Evolutionary conservation across 2,888 invertebrate species (phyloP).

Genomic region (Acrocyrtus sp.): DNA sequence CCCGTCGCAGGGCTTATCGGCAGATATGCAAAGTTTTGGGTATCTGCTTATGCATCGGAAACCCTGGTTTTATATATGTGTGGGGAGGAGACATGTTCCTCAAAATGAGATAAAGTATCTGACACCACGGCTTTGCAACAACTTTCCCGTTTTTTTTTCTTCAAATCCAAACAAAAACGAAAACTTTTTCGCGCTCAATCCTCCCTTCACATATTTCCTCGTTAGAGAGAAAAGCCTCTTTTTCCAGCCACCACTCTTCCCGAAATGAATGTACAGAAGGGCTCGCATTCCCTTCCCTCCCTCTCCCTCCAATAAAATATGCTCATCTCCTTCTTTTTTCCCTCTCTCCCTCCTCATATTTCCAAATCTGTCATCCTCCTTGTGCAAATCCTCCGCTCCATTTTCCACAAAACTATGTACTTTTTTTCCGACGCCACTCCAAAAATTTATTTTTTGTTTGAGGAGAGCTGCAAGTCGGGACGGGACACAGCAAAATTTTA

Average conservation of each 20-base stretch:
- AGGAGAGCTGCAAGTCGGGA: too few relatives aligned
- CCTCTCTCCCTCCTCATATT: constrained; percentile 57
- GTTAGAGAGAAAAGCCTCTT: background rate
- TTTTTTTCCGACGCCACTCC: constrained; percentile 29
- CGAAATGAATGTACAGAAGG: background rate
- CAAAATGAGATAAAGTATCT: too few relatives aligned
- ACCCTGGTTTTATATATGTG: too few relatives aligned
- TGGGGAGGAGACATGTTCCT: too few relatives aligned
- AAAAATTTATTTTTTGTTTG: too few relatives aligned
- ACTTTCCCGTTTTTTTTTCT: too few relatives aligned
- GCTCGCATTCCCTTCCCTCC: background rate
- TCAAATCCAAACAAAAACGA: background rate
- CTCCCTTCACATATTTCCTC: constrained; percentile 33
- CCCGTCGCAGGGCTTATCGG: too few relatives aligned
- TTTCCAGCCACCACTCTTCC: background rate
- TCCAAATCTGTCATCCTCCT: constrained; percentile 63
- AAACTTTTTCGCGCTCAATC: background rate
- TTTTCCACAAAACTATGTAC: constrained; percentile 30
- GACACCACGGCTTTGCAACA: too few relatives aligned
- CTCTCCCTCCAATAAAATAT: constrained; percentile 35
- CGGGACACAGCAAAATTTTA: too few relatives aligned
- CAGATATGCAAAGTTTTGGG: too few relatives aligned
- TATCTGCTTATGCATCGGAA: too few relatives aligned
- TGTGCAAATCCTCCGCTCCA: too few relatives aligned
- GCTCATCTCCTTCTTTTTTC: constrained; percentile 36